These are phyloP conservation scores for Sesamia inferens DNA, from an alignment of 2,888 invertebrate species.

Conservation along the genomic window DNA sequence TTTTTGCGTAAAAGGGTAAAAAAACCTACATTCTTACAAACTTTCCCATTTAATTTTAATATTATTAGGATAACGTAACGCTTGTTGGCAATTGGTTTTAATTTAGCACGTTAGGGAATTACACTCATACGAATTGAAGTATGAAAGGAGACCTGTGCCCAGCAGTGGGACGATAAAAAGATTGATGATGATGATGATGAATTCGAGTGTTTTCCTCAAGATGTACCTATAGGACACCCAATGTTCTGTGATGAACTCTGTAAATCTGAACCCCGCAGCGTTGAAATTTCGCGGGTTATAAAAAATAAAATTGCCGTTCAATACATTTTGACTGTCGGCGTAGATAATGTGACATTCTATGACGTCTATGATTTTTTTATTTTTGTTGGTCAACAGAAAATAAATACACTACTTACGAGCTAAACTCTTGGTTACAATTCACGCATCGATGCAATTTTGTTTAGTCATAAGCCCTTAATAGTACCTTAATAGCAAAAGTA, in stretches of 20 bases:
- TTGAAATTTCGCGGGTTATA: background rate
- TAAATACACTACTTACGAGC: background rate
- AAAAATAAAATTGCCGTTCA: background rate
- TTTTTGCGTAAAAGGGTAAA: no score
- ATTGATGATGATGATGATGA: no score
- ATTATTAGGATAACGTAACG: no score
- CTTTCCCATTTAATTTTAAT: no score
- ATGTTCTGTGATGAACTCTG: background rate
- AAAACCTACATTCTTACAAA: no score
- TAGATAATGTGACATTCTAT: background rate
- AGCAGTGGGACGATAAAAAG: no score
- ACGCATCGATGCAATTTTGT: background rate
- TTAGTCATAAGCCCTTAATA: background rate
- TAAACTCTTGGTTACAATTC: no score
- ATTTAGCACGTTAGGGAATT: background rate
- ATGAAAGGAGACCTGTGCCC: no score
- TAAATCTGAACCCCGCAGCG: background rate
- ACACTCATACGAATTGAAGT: background rate
- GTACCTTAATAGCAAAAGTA: background rate
- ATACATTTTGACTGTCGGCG: background rate
- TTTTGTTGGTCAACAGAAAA: background rate
- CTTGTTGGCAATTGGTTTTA: constrained; percentile 8
- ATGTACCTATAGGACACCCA: background rate
- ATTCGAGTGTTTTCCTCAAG: background rate
- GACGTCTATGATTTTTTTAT: background rate